Conservation (phyloP, 2,797 vertebrate genomes). For the Scolopax rusticola region DNA sequence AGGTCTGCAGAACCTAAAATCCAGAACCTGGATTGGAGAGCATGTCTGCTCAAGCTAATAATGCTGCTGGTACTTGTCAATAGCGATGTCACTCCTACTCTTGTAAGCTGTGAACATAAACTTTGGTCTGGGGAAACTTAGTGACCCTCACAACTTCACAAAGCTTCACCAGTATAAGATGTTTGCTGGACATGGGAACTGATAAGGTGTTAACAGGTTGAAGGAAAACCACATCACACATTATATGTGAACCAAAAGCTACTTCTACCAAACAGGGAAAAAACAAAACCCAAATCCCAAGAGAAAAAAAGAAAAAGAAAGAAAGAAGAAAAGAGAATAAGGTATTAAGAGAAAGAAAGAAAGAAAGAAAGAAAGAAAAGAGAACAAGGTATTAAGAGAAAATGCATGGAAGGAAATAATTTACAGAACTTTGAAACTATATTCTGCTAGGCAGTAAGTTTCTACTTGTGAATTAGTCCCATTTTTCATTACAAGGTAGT, state of each 20-base stretch:
- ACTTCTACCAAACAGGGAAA: neutral
- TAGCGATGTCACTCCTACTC: neutral
- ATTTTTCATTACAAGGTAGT: neutral
- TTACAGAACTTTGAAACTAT: neutral
- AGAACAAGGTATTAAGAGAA: neutral
- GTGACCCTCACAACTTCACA: neutral
- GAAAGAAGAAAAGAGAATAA: too few relatives aligned
- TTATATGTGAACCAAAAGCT: neutral
- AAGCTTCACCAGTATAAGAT: neutral
- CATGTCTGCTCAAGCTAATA: constrained; percentile 37
- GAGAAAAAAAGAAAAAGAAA: neutral
- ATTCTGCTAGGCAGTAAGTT: neutral
- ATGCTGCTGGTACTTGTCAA: constrained; percentile 40
- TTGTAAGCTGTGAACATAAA: constrained; percentile 26
- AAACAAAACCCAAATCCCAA: rapidly evolving
- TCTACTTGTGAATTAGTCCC: neutral
- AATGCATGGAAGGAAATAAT: neutral
- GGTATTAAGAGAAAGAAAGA: too few relatives aligned
- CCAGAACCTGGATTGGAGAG: constrained; percentile 25
- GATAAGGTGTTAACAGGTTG: neutral
- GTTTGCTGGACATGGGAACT: neutral
- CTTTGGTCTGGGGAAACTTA: neutral
- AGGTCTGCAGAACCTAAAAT: constrained; percentile 52
- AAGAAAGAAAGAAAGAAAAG: neutral
- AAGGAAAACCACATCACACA: neutral